Percentiles rank a stretch among this genome's conserved stretches.
These are phyloP conservation scores for Paracyclopina nana DNA, from an alignment of 1,140 invertebrate species.

Conservation along the genomic window DNA sequence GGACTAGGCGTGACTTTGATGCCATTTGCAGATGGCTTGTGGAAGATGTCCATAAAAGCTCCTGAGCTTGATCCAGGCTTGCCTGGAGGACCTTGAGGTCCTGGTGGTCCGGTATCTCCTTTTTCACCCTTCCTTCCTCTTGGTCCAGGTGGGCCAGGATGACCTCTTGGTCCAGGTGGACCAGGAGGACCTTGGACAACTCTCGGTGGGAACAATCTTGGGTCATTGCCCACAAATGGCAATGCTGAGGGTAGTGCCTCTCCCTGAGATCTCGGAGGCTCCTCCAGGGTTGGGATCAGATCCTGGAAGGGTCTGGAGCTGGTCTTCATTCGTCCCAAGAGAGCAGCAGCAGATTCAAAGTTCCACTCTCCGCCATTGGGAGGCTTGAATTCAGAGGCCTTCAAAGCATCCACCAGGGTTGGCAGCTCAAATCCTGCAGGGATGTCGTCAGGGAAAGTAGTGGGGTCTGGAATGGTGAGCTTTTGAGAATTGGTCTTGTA, in stretches of 20 bases:
- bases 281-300: not conserved
- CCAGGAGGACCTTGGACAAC: not conserved
- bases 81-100: not conserved
- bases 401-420: not conserved
- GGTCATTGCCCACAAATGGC: not conserved
- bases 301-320: not conserved
- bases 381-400: not conserved
- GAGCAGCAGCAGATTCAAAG: not conserved
- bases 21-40: not conserved
- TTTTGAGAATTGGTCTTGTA: not conserved
- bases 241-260: not conserved
- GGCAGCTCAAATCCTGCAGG: not conserved
- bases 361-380: not conserved
- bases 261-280: not conserved
- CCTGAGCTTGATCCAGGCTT: no score
- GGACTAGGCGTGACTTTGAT: no score
- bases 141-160: not conserved
- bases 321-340: not conserved
- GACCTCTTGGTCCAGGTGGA: not conserved
- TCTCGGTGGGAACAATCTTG: no score
- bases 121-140: not conserved
- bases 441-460: not conserved
- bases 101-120: not conserved
- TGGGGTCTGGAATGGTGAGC: not conserved
- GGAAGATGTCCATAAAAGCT: not conserved